Conservation (phyloP, 2,797 vertebrate genomes). For the Melanotaenia boesemani region DNA sequence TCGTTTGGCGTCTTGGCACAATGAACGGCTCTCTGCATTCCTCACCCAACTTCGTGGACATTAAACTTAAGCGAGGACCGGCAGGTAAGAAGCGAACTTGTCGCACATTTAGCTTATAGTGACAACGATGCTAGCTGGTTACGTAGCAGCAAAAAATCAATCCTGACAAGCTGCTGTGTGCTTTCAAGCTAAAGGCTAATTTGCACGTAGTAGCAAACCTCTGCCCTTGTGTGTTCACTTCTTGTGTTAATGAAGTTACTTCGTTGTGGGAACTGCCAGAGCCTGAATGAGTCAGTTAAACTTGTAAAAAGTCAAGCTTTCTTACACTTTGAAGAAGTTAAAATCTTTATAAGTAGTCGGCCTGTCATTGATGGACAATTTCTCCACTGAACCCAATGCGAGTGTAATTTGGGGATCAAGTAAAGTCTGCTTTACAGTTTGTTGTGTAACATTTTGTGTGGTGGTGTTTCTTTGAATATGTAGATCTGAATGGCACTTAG, state of each 20-base stretch:
- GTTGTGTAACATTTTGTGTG: slow-evolving; percentile 25
- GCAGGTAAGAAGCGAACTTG: slow-evolving; percentile 64
- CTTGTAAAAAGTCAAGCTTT: fast-evolving
- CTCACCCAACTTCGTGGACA: slow-evolving; percentile 47
- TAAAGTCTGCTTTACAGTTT: background rate
- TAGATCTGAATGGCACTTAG: background rate
- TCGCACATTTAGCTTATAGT: background rate
- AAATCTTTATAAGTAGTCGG: slow-evolving; percentile 28
- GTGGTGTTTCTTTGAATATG: background rate
- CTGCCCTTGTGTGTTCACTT: fast-evolving
- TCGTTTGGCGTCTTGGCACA: slow-evolving; percentile 3
- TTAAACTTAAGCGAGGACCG: slow-evolving; percentile 78
- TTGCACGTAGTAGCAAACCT: background rate
- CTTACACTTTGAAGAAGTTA: background rate
- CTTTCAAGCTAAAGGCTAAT: slow-evolving; percentile 58
- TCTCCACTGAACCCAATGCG: background rate
- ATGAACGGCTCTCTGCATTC: slow-evolving; percentile 80
- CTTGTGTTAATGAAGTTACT: fast-evolving
- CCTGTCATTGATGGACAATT: slow-evolving; percentile 12
- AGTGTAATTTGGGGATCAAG: background rate
- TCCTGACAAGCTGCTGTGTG: slow-evolving; percentile 10
- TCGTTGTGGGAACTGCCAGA: fast-evolving
- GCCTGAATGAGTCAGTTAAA: background rate
- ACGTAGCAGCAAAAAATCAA: slow-evolving; percentile 41
- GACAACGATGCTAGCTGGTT: slow-evolving; percentile 27